These are phyloP conservation scores for Mergus octosetaceus DNA, from an alignment of 2,797 vertebrate genomes.

Conservation along the genomic window DNA sequence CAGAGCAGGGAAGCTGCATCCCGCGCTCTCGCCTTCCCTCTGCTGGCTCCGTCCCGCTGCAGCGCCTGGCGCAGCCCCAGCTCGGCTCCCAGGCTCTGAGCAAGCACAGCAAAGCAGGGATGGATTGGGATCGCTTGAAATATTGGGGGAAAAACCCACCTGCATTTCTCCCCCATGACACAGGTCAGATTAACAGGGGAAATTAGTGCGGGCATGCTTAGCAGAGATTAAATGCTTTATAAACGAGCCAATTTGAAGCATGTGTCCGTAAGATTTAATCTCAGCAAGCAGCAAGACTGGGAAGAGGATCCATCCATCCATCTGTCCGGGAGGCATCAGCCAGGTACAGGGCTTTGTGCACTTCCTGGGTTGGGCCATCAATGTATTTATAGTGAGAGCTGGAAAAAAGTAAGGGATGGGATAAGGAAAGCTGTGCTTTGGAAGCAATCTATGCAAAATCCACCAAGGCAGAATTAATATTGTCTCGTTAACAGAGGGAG, in stretches of 20 bases:
- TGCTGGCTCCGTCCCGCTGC: conserved; percentile 6
- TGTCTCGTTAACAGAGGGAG: conserved; percentile 45
- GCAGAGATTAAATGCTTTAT: background rate
- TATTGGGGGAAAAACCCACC: background rate
- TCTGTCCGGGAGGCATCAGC: background rate
- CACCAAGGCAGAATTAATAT: conserved; percentile 2
- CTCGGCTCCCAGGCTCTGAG: background rate
- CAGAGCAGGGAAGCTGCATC: background rate
- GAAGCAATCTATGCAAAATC: conserved; percentile 1
- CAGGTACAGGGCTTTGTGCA: background rate
- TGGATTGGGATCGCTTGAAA: rapidly evolving
- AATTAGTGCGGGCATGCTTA: background rate
- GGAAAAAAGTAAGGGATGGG: background rate
- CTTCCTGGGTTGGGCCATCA: conserved; percentile 4
- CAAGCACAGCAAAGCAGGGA: rapidly evolving
- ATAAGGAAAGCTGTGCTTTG: background rate
- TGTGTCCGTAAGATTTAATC: background rate
- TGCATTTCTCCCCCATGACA: background rate
- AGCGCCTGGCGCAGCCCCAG: rapidly evolving
- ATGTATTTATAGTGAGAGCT: conserved; percentile 15
- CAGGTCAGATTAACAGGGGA: background rate
- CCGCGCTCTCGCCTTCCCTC: conserved; percentile 63
- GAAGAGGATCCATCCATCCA: background rate
- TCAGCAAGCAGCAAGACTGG: rapidly evolving
- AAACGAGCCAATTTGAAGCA: background rate